Evolutionary conservation across 1,140 invertebrate genomes (phyloP).

Genomic region (Papilio machaon): DNA sequence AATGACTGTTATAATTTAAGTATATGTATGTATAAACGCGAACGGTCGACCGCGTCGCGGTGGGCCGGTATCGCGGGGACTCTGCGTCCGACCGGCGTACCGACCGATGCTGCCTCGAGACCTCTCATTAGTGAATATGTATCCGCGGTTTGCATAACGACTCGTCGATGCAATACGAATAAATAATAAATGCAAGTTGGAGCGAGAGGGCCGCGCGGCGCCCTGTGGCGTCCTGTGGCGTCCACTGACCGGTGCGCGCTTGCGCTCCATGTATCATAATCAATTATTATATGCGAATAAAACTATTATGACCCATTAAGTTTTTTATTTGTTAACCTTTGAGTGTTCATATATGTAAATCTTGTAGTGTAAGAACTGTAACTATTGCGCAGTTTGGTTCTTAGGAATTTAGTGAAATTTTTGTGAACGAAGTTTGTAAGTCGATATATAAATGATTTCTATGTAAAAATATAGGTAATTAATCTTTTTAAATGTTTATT

Average conservation of each 20-base stretch:
- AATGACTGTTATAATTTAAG: constrained; percentile 79
- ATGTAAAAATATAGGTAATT: constrained; percentile 8
- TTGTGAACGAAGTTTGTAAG: constrained; percentile 16
- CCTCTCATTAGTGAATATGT: constrained; percentile 79
- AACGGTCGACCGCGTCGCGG: constrained; percentile 65
- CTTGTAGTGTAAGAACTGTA: constrained; percentile 14
- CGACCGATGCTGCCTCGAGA: constrained; percentile 71
- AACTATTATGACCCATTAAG: constrained; percentile 76
- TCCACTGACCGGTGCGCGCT: constrained; percentile 59
- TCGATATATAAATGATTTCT: constrained; percentile 9
- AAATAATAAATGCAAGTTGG: constrained; percentile 75
- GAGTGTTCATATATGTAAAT: constrained; percentile 26
- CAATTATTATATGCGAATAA: constrained; percentile 81
- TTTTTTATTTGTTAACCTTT: constrained; percentile 47
- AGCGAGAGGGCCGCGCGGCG: constrained; percentile 57
- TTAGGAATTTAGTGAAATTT: neutral
- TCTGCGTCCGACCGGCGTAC: constrained; percentile 58
- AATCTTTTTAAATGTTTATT: neutral
- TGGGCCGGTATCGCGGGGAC: constrained; percentile 57
- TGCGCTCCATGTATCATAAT: constrained; percentile 79
- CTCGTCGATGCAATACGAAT: constrained; percentile 76
- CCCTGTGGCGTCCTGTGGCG: constrained; percentile 39
- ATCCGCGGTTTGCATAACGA: constrained; percentile 73
- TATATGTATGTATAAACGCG: constrained; percentile 69
- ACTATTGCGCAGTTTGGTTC: neutral